These are phyloP conservation scores for Coracopsis vasa DNA, from an alignment of 2,113 vertebrate genomes.

Conservation along the genomic window DNA sequence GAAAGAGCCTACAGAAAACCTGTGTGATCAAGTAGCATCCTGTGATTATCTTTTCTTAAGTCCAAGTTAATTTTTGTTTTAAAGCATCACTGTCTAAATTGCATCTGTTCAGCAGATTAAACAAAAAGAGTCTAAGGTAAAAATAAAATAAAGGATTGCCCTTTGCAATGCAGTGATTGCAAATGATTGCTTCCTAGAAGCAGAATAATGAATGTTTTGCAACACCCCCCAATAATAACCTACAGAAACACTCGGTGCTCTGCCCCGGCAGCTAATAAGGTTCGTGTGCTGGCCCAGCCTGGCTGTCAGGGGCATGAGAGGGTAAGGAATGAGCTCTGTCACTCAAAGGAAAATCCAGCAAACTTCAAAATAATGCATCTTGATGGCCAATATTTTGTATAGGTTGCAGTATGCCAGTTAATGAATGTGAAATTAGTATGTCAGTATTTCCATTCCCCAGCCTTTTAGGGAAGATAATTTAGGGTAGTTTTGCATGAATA, in stretches of 20 bases:
- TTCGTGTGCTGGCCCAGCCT: background rate
- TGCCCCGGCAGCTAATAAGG: background rate
- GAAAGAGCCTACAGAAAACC: background rate
- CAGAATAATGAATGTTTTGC: background rate
- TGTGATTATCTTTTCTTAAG: background rate
- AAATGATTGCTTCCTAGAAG: background rate
- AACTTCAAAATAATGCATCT: background rate
- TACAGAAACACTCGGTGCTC: background rate
- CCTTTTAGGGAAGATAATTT: background rate
- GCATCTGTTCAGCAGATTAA: background rate
- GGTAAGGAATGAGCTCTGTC: background rate
- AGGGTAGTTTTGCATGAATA: background rate
- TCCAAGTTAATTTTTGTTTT: background rate
- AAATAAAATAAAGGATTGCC: background rate
- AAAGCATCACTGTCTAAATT: background rate
- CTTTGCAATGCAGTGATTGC: background rate
- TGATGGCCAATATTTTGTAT: background rate
- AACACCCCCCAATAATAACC: background rate
- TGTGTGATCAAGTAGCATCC: background rate
- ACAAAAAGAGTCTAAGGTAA: background rate
- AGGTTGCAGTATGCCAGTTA: background rate
- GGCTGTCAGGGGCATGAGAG: background rate
- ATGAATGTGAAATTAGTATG: conserved; percentile 4
- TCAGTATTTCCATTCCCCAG: background rate
- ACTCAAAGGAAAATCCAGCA: conserved; percentile 17